Conservation (phyloP, 2,113 vertebrate genomes). For the Archilochus colubris region DNA sequence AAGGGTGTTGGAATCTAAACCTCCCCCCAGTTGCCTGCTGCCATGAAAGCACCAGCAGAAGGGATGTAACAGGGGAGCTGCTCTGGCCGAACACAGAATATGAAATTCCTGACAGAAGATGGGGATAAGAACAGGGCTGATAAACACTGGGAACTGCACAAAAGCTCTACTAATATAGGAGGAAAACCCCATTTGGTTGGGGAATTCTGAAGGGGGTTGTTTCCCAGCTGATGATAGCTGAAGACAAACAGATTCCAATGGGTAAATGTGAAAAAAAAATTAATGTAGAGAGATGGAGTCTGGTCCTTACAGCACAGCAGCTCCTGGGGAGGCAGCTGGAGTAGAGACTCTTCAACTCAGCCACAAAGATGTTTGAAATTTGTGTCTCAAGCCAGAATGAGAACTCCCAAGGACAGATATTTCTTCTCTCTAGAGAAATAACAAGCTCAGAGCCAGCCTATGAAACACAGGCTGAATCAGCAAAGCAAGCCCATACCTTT, state of each 20-base stretch:
- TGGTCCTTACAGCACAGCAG: neutral
- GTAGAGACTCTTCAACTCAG: too few relatives aligned
- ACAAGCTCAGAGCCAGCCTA: neutral
- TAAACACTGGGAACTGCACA: neutral
- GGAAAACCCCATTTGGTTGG: neutral
- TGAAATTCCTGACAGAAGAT: neutral
- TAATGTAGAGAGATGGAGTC: neutral
- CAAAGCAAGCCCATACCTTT: neutral
- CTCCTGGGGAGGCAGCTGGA: accelerated
- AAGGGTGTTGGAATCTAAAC: neutral
- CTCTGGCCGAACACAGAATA: neutral
- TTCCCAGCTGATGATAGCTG: accelerated
- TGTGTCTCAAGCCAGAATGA: neutral
- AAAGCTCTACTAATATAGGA: neutral
- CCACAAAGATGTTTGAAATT: neutral
- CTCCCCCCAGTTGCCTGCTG: accelerated
- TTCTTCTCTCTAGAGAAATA: neutral
- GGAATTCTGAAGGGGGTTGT: neutral
- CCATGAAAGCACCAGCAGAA: neutral
- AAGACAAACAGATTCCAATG: neutral
- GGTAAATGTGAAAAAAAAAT: accelerated
- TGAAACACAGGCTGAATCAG: neutral
- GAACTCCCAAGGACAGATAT: neutral
- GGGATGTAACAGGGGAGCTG: neutral
- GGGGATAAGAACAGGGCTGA: neutral